Percentiles rank a stretch among this genome's conserved stretches.
Conservation (phyloP, 2,888 invertebrate genomes). For the Nipponacmea schrenckii region DNA sequence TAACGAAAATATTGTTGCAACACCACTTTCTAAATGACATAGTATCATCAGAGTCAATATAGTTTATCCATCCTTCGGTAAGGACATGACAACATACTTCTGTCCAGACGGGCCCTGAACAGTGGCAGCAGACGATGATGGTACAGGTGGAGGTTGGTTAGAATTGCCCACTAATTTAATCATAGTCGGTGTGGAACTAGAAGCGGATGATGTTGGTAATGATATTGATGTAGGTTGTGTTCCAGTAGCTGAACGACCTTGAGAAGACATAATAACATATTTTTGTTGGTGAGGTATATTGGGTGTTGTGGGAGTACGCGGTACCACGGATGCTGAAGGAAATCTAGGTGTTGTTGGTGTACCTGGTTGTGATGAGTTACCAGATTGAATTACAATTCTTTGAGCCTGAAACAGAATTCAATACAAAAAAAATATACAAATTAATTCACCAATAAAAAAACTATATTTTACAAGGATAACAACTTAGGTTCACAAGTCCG, state of each 20-base stretch:
- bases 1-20: too few species aligned
- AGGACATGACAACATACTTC: conserved; percentile 52
- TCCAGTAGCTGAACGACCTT: conserved; percentile 38
- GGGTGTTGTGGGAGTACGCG: conserved; percentile 40
- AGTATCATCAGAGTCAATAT: conserved; percentile 25
- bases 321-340: conserved; percentile 25
- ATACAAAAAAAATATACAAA: background rate
- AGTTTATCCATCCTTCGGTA: conserved; percentile 32
- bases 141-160: conserved; percentile 22
- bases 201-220: conserved; percentile 25
- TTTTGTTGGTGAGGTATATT: conserved; percentile 47
- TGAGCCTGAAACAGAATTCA: conserved; percentile 31
- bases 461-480: background rate
- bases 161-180: conserved; percentile 45
- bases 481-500: too few species aligned
- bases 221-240: conserved; percentile 29
- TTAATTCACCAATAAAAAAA: background rate
- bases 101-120: conserved; percentile 32
- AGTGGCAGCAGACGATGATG: conserved; percentile 22
- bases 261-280: conserved; percentile 59
- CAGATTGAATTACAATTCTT: conserved; percentile 51
- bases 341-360: conserved; percentile 36
- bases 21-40: too few species aligned
- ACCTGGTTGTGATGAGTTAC: conserved; percentile 33
- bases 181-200: conserved; percentile 38